A percentile compares a stretch with the other conserved stretches of the same genome.
phyloP scores from a whole-genome alignment of 2,113 vertebrate genomes.

The Arenaria interpres region DNA sequence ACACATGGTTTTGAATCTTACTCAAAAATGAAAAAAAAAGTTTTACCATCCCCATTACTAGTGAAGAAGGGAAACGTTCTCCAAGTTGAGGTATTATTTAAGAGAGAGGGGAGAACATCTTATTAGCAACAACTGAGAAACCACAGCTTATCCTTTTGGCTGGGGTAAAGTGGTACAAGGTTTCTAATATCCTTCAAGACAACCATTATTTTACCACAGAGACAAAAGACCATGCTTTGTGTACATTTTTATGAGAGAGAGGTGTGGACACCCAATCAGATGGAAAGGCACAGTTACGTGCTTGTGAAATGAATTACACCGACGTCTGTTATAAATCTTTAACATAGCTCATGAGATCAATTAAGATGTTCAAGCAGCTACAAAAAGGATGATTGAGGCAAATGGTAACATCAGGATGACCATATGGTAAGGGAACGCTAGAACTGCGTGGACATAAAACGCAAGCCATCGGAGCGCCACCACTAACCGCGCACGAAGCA shows the following conservation, averaged over 20 bases:
- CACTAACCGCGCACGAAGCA: neutral
- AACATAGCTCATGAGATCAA: conserved; percentile 83
- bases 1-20: conserved; percentile 33
- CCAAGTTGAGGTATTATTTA: neutral
- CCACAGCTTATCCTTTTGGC: neutral
- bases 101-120: neutral
- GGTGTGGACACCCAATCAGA: conserved; percentile 15
- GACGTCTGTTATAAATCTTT: conserved; percentile 77
- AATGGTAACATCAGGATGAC: conserved; percentile 84
- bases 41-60: neutral
- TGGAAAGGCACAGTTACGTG: conserved; percentile 1
- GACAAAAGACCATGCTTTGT: neutral
- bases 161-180: neutral
- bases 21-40: neutral
- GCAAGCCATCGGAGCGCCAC: conserved; percentile 49
- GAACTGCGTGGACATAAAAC: conserved; percentile 76
- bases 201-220: conserved; percentile 7
- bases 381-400: conserved; percentile 84
- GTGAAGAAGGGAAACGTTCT: neutral
- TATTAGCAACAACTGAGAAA: neutral
- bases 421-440: conserved; percentile 80
- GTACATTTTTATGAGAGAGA: neutral
- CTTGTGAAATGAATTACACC: conserved; percentile 64
- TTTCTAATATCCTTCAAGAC: conserved; percentile 47
- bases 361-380: conserved; percentile 82